These are phyloP conservation scores for Notolepis coatsorum DNA, from an alignment of 2,797 vertebrate species.

Conservation along the genomic window DNA sequence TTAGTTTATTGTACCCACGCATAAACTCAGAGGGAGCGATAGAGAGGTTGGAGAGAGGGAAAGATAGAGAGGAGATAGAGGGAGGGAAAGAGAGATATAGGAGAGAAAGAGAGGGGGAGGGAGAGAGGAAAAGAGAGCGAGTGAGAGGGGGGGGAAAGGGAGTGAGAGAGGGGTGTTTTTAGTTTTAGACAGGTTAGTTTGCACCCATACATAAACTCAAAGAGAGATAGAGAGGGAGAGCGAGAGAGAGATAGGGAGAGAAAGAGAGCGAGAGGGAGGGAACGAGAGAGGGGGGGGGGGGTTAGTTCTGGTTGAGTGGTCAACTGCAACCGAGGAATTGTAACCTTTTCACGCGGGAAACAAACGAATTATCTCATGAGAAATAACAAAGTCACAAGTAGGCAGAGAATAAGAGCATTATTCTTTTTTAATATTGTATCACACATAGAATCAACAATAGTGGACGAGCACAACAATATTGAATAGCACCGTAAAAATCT, in stretches of 20 bases:
- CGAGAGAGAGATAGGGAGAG: too few relatives aligned
- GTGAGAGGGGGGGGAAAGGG: too few relatives aligned
- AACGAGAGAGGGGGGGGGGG: not conserved
- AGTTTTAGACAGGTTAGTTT: too few relatives aligned
- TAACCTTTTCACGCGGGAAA: constrained; percentile 40
- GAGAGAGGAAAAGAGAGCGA: not conserved
- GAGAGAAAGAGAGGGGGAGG: not conserved
- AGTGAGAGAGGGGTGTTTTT: too few relatives aligned
- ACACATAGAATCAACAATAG: constrained; percentile 38
- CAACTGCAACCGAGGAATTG: not conserved
- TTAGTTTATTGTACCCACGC: too few relatives aligned
- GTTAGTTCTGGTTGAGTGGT: not conserved
- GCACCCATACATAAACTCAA: too few relatives aligned
- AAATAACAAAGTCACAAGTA: constrained; percentile 16
- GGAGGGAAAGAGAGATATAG: too few relatives aligned
- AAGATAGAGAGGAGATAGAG: too few relatives aligned
- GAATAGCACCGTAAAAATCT: constrained; percentile 11
- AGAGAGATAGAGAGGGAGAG: too few relatives aligned
- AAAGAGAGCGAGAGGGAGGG: not conserved
- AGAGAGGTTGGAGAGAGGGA: too few relatives aligned
- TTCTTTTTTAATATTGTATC: constrained; percentile 56
- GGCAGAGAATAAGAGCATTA: too few relatives aligned
- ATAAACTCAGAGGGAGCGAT: too few relatives aligned
- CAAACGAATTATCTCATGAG: not conserved
- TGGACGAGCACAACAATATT: constrained; percentile 12